Conservation (phyloP, 1,140 invertebrate species). For the Acromyrmex charruanus region DNA sequence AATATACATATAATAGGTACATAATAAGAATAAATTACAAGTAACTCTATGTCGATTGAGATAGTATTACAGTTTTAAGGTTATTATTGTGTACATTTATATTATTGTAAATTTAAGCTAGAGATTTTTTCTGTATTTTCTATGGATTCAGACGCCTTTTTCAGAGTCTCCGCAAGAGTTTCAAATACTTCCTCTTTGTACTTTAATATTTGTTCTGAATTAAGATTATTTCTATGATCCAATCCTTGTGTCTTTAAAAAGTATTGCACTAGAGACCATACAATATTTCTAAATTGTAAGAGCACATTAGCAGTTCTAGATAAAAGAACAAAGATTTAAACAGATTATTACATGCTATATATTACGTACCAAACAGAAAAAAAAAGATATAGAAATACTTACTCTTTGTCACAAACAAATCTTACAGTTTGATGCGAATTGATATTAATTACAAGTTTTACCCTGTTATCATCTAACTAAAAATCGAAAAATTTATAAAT, state of each 20-base stretch:
- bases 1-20: not conserved
- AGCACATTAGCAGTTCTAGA: slow-evolving; percentile 85
- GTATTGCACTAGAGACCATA: slow-evolving; percentile 87
- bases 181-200: slow-evolving; percentile 40
- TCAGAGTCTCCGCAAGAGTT: slow-evolving; percentile 1
- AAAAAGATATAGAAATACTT: slow-evolving; percentile 70
- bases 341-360: slow-evolving; percentile 15
- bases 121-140: not conserved
- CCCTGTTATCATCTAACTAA: not conserved
- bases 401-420: slow-evolving; percentile 83
- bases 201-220: not conserved
- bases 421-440: slow-evolving; percentile 79
- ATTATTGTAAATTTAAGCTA: slow-evolving; percentile 15
- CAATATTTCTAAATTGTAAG: slow-evolving; percentile 84
- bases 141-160: not conserved
- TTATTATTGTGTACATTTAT: slow-evolving; percentile 22
- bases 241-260: slow-evolving; percentile 84
- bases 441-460: slow-evolving; percentile 72
- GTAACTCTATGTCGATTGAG: not conserved
- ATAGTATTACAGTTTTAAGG: not conserved
- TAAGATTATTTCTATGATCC: not conserved
- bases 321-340: slow-evolving; percentile 70
- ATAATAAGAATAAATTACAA: slow-evolving; percentile 17
- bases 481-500: slow-evolving; percentile 15
- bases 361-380: not conserved